Evolutionary conservation across 1,140 invertebrate genomes (phyloP).

Genomic region (Drosophila guanche): DNA sequence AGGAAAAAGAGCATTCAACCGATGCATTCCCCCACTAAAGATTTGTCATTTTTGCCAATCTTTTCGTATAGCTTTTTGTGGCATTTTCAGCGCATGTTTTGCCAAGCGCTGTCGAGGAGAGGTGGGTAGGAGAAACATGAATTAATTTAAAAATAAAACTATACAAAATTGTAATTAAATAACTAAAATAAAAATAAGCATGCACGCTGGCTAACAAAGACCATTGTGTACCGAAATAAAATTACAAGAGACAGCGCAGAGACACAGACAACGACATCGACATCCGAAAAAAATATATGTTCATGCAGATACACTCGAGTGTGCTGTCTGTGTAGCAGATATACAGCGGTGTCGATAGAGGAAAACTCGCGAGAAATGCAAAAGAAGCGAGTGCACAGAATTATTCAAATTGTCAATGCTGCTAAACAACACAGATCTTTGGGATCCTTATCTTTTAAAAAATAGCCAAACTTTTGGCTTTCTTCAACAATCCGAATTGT

Average conservation of each 20-base stretch:
- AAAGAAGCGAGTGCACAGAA: constrained; percentile 40
- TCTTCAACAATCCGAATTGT: background rate
- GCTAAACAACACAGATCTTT: constrained; percentile 28
- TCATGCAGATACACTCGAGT: background rate
- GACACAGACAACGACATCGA: constrained; percentile 21
- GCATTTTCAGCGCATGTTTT: constrained; percentile 60
- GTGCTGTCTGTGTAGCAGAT: background rate
- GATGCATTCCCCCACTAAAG: constrained; percentile 4
- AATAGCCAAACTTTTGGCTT: no score
- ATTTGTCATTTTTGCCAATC: constrained; percentile 59
- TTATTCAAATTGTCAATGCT: constrained; percentile 51
- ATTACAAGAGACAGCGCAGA: constrained; percentile 35
- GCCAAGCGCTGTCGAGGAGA: constrained; percentile 45
- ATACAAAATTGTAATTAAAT: constrained; percentile 71
- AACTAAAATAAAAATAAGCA: constrained; percentile 68
- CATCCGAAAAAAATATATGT: constrained; percentile 16
- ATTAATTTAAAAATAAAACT: constrained; percentile 78
- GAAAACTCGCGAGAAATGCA: constrained; percentile 37
- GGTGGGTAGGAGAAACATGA: constrained; percentile 45
- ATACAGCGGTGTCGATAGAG: constrained; percentile 27
- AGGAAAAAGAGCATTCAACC: constrained; percentile 16
- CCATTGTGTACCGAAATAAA: constrained; percentile 72
- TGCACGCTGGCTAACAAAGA: constrained; percentile 40
- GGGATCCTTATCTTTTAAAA: no score
- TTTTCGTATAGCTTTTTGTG: constrained; percentile 51